Conservation (phyloP, 2,888 invertebrate species). For the Geotrupes spiniger region DNA sequence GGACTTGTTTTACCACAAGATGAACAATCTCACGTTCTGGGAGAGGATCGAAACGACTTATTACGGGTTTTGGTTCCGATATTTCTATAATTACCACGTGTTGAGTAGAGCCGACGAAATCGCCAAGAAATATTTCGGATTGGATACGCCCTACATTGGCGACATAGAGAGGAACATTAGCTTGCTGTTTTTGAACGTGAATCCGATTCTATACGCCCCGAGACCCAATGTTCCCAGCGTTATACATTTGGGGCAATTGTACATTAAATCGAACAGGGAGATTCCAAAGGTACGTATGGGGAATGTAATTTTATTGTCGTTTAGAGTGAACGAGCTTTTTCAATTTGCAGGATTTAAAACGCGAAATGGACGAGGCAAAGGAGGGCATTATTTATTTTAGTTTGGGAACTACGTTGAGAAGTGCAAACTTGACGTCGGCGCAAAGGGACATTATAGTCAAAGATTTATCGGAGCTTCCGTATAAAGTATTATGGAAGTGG, state of each 20-base stretch:
- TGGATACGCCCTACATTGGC: conserved; percentile 38
- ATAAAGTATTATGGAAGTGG: conserved; percentile 51
- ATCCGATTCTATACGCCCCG: conserved; percentile 39
- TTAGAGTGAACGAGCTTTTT: too few species aligned
- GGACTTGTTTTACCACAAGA: conserved; percentile 35
- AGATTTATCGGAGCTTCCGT: conserved; percentile 46
- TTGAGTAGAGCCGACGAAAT: conserved; percentile 36
- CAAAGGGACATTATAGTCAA: conserved; percentile 40
- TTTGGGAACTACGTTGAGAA: conserved; percentile 59
- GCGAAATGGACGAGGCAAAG: conserved; percentile 53
- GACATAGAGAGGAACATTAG: conserved; percentile 42
- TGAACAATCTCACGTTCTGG: conserved; percentile 49
- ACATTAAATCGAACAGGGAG: conserved; percentile 35
- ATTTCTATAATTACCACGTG: conserved; percentile 32
- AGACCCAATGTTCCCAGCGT: conserved; percentile 41
- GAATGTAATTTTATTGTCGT: conserved; percentile 1
- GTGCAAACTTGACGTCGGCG: conserved; percentile 44
- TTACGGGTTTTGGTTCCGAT: conserved; percentile 35
- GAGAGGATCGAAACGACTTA: conserved; percentile 38
- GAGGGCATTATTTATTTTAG: conserved; percentile 59
- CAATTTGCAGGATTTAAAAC: conserved; percentile 52
- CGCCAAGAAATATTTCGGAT: conserved; percentile 40
- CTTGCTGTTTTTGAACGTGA: conserved; percentile 40
- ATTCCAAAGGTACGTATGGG: conserved; percentile 39
- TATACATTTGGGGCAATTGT: conserved; percentile 38